Evolutionary conservation across 1,140 invertebrate species (phyloP), one percentile per base, ranked within the genome.

Genomic region (Sycophaga agraensis): DNA sequence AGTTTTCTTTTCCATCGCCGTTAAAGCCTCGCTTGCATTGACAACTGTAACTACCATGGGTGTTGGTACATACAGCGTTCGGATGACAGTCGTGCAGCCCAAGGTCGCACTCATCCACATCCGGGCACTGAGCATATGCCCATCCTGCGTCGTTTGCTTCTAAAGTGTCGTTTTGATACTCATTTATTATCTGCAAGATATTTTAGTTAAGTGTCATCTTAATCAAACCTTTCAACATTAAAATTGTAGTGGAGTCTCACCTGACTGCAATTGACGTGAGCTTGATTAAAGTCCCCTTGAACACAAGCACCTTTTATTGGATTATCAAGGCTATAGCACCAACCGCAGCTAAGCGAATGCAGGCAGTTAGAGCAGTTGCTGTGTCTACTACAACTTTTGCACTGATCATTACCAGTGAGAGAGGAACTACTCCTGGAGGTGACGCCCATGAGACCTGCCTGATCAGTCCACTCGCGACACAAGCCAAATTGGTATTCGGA

Each of bases 391-490:
- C 95, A 97, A 17, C 91, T 89, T 70, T 91, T 90, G 75, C 94
- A 97, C 65, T 88, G 85, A 69, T 88, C 83, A 51, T 83, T 81
- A 39, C 78, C 75, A 4, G 72, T 71, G 3, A 76, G 45, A 5
- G 73, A 72, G 0, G 74, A 73, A 19, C 70, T 68, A 2, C 71
- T 74, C 48, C 74, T 65, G 54, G 80, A 73, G 12, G 77, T 80
- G 42, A 81, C 77, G 4, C 79, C 79, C 70, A 79, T 75, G 0
- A 83, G 75, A 37, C 83, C 78, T 4, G 86, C 84, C 70, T 91
- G 89, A 79, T 97, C 94, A 37, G 96, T 85, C 94, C 95, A 97
- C 71, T 94, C 91, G 5, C 91, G 85, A 71, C 96, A 98, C 59
- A 92, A 82, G 0, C 94, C 94, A 79, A 94, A 96, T 68, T 94